Conservation (phyloP, 2,113 vertebrate genomes). For the Tupaia chinensis region DNA sequence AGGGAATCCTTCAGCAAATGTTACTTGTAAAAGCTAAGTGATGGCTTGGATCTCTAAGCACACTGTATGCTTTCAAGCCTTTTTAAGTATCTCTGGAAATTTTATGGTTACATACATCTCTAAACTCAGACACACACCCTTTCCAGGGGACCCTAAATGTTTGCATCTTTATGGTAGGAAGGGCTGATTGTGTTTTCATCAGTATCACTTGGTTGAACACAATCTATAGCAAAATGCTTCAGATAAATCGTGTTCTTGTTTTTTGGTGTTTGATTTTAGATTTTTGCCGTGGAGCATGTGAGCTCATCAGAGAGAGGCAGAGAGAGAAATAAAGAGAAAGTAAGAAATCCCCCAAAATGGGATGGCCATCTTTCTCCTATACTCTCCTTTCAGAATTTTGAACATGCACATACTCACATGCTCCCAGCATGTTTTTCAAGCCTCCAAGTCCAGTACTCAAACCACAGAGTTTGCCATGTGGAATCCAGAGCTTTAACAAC, state of each 20-base stretch:
- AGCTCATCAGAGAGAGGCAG: no score
- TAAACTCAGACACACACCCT: background rate
- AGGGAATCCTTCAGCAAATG: background rate
- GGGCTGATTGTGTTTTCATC: background rate
- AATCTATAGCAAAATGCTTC: background rate
- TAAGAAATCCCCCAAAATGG: no score
- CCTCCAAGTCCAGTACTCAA: no score
- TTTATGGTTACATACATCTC: background rate
- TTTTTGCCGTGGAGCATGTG: no score
- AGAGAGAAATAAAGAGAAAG: no score
- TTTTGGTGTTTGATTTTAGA: no score
- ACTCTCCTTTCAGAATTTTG: no score
- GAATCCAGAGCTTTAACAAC: no score
- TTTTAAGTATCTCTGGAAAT: background rate
- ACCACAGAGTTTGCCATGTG: no score
- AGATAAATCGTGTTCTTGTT: background rate
- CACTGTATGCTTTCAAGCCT: background rate
- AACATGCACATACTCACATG: no score
- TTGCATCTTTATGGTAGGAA: background rate
- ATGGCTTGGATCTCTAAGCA: background rate
- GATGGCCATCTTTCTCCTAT: no score
- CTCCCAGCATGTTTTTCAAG: no score
- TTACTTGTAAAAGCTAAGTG: background rate
- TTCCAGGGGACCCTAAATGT: background rate
- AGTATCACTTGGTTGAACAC: background rate